Conservation (phyloP, 2,797 vertebrate genomes). For the Echiichthys vipera region DNA sequence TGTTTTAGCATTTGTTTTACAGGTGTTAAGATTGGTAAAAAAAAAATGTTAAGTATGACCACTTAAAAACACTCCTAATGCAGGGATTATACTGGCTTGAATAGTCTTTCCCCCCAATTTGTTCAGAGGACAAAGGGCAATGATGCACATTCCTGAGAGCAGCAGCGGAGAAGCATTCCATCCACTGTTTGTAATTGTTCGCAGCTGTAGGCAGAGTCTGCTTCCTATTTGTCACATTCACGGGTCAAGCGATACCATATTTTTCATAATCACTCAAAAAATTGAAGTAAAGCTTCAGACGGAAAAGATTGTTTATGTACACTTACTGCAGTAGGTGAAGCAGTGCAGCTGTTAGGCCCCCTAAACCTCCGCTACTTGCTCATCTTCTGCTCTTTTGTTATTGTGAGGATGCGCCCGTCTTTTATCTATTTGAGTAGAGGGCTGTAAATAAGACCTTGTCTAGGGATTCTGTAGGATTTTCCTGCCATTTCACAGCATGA, state of each 20-base stretch:
- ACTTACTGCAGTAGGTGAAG: slow-evolving; percentile 58
- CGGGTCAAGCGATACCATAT: slow-evolving; percentile 73
- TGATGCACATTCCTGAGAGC: slow-evolving; percentile 74
- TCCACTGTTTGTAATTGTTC: slow-evolving; percentile 80
- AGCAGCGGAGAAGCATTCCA: slow-evolving; percentile 75
- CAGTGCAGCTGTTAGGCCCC: slow-evolving; percentile 47
- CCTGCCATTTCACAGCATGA: slow-evolving; percentile 49
- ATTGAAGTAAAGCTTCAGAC: slow-evolving; percentile 50
- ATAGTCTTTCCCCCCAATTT: slow-evolving; percentile 61
- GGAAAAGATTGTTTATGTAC: slow-evolving; percentile 41
- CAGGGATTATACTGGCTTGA: slow-evolving; percentile 47
- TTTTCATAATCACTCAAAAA: slow-evolving; percentile 67
- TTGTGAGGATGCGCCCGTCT: slow-evolving; percentile 23
- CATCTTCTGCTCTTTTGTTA: slow-evolving; percentile 36
- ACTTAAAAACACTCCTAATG: slow-evolving; percentile 34
- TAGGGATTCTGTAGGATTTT: slow-evolving; percentile 46
- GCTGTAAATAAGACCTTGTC: slow-evolving; percentile 50
- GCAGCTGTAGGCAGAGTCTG: slow-evolving; percentile 73
- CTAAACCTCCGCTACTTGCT: slow-evolving; percentile 31
- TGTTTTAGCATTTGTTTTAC: slow-evolving; percentile 39
- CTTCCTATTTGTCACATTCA: slow-evolving; percentile 82
- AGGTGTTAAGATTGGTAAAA: slow-evolving; percentile 43
- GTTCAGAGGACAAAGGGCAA: slow-evolving; percentile 75
- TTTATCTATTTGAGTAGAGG: slow-evolving; percentile 48
- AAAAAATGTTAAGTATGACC: slow-evolving; percentile 26